Evolutionary conservation across 92 coral and sea anemone genomes (phyloP).

Genomic region (Porites cylindrica): DNA sequence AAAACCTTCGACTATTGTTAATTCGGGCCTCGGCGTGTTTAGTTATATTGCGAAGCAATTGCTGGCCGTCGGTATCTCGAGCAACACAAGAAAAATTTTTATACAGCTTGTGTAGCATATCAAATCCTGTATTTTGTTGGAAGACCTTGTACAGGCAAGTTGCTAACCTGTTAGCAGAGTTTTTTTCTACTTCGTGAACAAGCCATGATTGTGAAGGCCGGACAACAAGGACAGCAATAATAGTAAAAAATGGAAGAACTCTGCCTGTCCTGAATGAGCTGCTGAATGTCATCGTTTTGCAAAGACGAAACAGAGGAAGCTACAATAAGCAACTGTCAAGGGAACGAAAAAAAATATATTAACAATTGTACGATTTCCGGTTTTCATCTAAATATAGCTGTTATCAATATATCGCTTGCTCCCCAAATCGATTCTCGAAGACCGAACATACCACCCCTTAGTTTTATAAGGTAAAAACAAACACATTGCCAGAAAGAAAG

Average conservation of each 20-base stretch:
- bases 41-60: slow-evolving; percentile 42
- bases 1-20: slow-evolving; percentile 14
- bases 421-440: not conserved
- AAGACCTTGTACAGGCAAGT: slow-evolving; percentile 23
- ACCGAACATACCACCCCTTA: too few species aligned
- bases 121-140: slow-evolving; percentile 49
- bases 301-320: too few species aligned
- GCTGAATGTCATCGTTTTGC: not conserved
- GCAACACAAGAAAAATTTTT: slow-evolving; percentile 29
- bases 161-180: slow-evolving; percentile 13
- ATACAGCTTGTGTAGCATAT: slow-evolving; percentile 49
- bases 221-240: not conserved
- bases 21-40: slow-evolving; percentile 39
- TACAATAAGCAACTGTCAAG: not conserved
- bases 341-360: not conserved
- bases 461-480: too few species aligned
- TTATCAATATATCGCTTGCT: not conserved
- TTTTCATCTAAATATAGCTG: not conserved
- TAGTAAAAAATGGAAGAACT: not conserved
- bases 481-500: too few species aligned
- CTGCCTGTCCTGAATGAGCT: not conserved
- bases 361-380: not conserved
- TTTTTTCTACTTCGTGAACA: not conserved
- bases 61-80: slow-evolving; percentile 7
- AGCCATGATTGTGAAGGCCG: not conserved